Conservation (phyloP, 2,113 vertebrate genomes). For the Toxostoma redivivum region DNA sequence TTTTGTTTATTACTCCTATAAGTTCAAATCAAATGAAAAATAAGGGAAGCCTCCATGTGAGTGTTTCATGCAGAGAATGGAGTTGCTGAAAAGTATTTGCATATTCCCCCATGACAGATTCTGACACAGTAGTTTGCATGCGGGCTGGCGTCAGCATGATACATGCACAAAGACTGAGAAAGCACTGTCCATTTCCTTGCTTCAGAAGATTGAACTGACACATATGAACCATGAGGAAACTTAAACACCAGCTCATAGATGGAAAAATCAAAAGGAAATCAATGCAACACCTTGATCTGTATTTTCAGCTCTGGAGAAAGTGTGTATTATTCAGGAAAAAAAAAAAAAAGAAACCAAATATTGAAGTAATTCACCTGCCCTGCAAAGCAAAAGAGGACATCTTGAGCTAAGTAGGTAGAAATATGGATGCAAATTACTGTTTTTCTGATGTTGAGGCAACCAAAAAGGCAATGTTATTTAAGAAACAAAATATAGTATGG, state of each 20-base stretch:
- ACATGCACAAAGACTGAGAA: not conserved
- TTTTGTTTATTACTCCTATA: not conserved
- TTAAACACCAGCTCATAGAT: not conserved
- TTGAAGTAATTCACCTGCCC: not conserved
- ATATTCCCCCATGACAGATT: not conserved
- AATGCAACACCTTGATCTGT: not conserved
- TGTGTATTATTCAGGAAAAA: not conserved
- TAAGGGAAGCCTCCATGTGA: not conserved
- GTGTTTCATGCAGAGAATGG: not conserved
- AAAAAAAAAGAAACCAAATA: not conserved
- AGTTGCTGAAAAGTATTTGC: not conserved
- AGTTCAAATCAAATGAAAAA: not conserved
- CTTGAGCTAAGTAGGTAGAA: not conserved
- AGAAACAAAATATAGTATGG: not conserved
- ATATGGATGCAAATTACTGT: not conserved
- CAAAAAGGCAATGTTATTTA: not conserved
- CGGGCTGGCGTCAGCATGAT: not conserved
- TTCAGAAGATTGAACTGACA: not conserved
- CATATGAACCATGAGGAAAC: not conserved
- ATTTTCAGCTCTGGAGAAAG: not conserved
- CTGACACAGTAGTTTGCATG: not conserved
- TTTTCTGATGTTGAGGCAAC: not conserved
- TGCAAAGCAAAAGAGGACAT: not conserved
- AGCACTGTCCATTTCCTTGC: not conserved
- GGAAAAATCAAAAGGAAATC: conserved; percentile 19